Evolutionary conservation across 2,888 invertebrate species (phyloP).

Genomic region (Ectemnius cavifrons): DNA sequence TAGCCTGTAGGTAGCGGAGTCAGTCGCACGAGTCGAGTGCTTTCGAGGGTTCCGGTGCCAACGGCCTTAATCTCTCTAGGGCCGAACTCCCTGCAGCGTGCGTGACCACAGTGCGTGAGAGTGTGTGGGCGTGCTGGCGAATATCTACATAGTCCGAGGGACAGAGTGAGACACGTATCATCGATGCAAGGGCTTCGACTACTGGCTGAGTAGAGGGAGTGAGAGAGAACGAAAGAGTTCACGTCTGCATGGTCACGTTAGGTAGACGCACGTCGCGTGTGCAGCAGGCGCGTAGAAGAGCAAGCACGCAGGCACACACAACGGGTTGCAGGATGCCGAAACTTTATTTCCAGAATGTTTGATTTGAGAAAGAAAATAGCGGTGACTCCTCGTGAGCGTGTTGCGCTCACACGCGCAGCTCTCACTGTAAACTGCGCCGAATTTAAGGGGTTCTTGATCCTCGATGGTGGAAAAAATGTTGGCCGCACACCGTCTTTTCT

Average conservation of each 20-base stretch:
- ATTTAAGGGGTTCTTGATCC: slow-evolving; percentile 75
- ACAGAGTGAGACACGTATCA: slow-evolving; percentile 7
- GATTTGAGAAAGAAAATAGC: slow-evolving; percentile 74
- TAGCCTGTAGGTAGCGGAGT: slow-evolving; percentile 44
- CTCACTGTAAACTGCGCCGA: slow-evolving; percentile 65
- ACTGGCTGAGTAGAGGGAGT: too few species aligned
- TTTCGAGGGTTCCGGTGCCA: slow-evolving; percentile 74
- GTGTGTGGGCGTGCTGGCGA: slow-evolving; percentile 37
- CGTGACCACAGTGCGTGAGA: slow-evolving; percentile 66
- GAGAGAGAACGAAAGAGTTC: slow-evolving; percentile 4
- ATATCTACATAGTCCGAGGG: slow-evolving; percentile 14
- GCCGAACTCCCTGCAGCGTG: slow-evolving; percentile 71
- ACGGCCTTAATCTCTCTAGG: slow-evolving; percentile 76
- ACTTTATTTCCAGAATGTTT: slow-evolving; percentile 77
- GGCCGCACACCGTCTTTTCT: slow-evolving; percentile 39
- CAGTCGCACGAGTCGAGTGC: slow-evolving; percentile 54
- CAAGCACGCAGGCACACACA: slow-evolving; percentile 11
- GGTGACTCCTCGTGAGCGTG: slow-evolving; percentile 58
- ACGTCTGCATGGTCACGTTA: slow-evolving; percentile 25
- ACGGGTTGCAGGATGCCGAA: slow-evolving; percentile 59
- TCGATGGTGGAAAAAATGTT: slow-evolving; percentile 39
- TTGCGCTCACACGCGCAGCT: slow-evolving; percentile 40
- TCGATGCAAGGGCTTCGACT: not conserved
- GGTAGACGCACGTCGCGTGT: slow-evolving; percentile 36
- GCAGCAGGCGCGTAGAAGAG: slow-evolving; percentile 27